These are phyloP conservation scores for Noctua pronuba DNA, from an alignment of 2,888 invertebrate genomes.

Conservation along the genomic window DNA sequence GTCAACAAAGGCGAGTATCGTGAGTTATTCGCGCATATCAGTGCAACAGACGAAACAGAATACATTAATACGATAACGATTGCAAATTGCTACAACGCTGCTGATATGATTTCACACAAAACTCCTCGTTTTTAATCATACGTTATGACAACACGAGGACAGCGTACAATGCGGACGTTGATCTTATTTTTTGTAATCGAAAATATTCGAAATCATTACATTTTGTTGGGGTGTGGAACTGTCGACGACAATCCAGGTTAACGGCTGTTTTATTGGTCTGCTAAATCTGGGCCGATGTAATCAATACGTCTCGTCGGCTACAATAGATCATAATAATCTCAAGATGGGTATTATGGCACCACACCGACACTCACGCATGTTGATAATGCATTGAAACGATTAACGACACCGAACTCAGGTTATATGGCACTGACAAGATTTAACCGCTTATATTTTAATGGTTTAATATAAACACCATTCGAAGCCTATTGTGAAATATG, in stretches of 20 bases:
- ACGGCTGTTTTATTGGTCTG: slow-evolving; percentile 51
- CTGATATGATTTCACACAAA: slow-evolving; percentile 41
- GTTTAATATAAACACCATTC: slow-evolving; percentile 67
- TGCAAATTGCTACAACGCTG: slow-evolving; percentile 62
- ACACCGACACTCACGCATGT: slow-evolving; percentile 26
- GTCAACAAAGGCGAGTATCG: slow-evolving; percentile 72
- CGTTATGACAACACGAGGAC: slow-evolving; percentile 29
- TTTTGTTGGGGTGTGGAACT: slow-evolving; percentile 38
- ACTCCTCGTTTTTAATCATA: slow-evolving; percentile 36
- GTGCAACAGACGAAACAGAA: slow-evolving; percentile 67
- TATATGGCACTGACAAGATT: slow-evolving; percentile 57
- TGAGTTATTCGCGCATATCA: slow-evolving; percentile 71
- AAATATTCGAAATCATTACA: slow-evolving; percentile 40
- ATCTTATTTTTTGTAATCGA: slow-evolving; percentile 29
- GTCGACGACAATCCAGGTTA: slow-evolving; percentile 44
- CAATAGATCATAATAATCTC: slow-evolving; percentile 42
- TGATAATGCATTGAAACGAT: slow-evolving; percentile 44
- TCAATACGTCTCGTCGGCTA: slow-evolving; percentile 33
- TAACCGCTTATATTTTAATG: slow-evolving; percentile 52
- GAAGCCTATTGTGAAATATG: slow-evolving; percentile 74
- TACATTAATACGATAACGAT: slow-evolving; percentile 69
- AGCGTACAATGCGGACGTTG: slow-evolving; percentile 22
- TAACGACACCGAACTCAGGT: slow-evolving; percentile 36
- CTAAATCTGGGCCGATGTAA: slow-evolving; percentile 48
- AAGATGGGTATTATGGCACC: slow-evolving; percentile 17